Evolutionary conservation across 1,140 invertebrate genomes (phyloP).

Genomic region (Hypsibius dujardini): DNA sequence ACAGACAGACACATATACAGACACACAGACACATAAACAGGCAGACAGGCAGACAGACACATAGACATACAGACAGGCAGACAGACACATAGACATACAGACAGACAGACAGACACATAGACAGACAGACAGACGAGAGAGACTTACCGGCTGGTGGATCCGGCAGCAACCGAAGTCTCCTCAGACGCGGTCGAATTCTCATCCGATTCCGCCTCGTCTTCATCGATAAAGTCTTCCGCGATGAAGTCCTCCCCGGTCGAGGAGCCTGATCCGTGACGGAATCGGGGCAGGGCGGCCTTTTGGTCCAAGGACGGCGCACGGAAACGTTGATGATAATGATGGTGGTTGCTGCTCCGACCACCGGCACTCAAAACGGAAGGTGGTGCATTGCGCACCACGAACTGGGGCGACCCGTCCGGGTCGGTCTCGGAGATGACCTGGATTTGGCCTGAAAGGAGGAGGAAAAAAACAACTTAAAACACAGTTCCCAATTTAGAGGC

Average conservation of each 20-base stretch:
- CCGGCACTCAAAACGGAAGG: too few relatives aligned
- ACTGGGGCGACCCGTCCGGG: not conserved
- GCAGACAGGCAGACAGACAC: too few relatives aligned
- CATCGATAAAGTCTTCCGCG: constrained; percentile 22
- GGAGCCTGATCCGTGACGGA: not conserved
- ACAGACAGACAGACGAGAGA: too few relatives aligned
- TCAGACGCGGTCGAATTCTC: constrained; percentile 21
- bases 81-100: too few relatives aligned
- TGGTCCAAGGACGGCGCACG: too few relatives aligned
- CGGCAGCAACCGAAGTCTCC: constrained; percentile 20
- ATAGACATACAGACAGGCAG: too few relatives aligned
- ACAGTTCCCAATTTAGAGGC: not conserved
- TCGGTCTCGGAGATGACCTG: not conserved
- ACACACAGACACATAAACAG: too few relatives aligned
- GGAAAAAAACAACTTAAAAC: not conserved
- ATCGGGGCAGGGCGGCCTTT: not conserved
- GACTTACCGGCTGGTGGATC: not conserved
- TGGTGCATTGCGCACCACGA: too few relatives aligned
- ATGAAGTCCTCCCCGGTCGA: constrained; percentile 3
- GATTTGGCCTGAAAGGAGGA: not conserved
- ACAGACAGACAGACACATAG: too few relatives aligned
- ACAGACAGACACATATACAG: too few relatives aligned
- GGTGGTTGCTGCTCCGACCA: too few relatives aligned
- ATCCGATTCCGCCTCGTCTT: constrained; percentile 24
- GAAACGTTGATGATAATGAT: too few relatives aligned